phyloP scores from a whole-genome alignment of 1,140 invertebrate species.

The Cyrtorhinus lividipennis region DNA sequence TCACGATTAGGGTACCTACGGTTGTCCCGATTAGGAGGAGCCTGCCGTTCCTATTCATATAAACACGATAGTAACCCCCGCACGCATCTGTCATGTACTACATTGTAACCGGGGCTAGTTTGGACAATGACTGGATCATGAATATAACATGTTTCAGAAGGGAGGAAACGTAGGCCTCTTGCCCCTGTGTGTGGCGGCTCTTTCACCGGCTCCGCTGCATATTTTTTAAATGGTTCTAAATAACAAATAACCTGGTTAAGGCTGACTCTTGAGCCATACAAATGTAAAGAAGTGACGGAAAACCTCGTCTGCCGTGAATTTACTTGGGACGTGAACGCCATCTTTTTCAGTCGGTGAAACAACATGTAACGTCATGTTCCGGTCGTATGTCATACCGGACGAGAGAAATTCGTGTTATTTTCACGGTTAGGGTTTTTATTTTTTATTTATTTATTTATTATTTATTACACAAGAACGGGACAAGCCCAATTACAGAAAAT shows the following conservation, averaged over 20 bases:
- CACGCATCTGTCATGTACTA: background rate
- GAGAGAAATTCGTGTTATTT: too few relatives aligned
- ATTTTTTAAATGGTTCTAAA: background rate
- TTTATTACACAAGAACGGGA: too few relatives aligned
- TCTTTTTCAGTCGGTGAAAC: too few relatives aligned
- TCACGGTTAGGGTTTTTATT: too few relatives aligned
- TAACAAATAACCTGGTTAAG: background rate
- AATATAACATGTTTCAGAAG: background rate
- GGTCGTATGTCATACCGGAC: too few relatives aligned
- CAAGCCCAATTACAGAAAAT: too few relatives aligned
- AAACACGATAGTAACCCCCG: background rate
- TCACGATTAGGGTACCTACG: background rate
- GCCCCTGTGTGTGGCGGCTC: background rate
- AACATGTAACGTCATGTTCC: too few relatives aligned
- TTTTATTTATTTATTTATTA: too few relatives aligned
- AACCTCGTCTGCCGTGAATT: too few relatives aligned
- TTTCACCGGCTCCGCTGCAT: background rate
- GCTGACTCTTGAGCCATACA: background rate
- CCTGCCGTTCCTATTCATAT: background rate
- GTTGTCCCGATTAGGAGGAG: background rate
- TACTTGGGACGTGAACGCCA: too few relatives aligned
- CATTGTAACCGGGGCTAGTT: background rate
- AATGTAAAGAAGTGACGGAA: background rate
- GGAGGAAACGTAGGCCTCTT: background rate
- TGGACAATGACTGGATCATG: background rate